Evolutionary conservation across 2,797 vertebrate species (phyloP), one percentile per base, ranked within the genome.

Genomic region (Diglossa cyanea): DNA sequence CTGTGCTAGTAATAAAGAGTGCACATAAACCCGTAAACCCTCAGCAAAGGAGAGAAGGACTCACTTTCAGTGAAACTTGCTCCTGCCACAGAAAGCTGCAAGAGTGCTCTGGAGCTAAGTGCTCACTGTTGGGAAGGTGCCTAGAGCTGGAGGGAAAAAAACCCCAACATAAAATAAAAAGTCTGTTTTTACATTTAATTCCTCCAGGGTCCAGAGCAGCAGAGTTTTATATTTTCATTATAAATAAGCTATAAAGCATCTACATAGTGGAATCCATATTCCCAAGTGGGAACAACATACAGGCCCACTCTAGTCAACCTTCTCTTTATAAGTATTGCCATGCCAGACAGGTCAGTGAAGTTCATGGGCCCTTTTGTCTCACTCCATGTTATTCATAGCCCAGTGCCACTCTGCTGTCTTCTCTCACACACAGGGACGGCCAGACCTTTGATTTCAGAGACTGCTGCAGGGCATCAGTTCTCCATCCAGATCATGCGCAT

Each of bases 101-200:
- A 63, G 85, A 89, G 48, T 73, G 60, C 82, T 90, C 33, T 75
- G 57, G 87, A 82, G 57, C 62, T 18, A 30, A 79, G 44, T 58
- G 55, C 55, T 70, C 51, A 63, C 55, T 87, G 62, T 47, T 91
- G 87, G 75, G 86, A 85, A 91, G n/a, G 25, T 0, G 16, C 68
- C 79, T 86, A 71, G 61, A 90, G 82, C 79, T 86, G 53, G 17
- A 86, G 35, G 37, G 20, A 30, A 74, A 62, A 62, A 28, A 25
- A 0, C 0, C 3, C 40, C 19, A 54, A 50, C 19, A 72, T 53
- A 71, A 80, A 76, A 63, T 39, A 84, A 31, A 54, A 88, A 87
- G 60, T 77, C 81, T 91, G 85, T 19, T 95, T 94, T 92, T 62
- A 72, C 47, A 75, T 80, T 96, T 86, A 81, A 91, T 83, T 86